These are phyloP conservation scores for Guaruba guarouba DNA, from an alignment of 2,113 vertebrate species.

Conservation along the genomic window DNA sequence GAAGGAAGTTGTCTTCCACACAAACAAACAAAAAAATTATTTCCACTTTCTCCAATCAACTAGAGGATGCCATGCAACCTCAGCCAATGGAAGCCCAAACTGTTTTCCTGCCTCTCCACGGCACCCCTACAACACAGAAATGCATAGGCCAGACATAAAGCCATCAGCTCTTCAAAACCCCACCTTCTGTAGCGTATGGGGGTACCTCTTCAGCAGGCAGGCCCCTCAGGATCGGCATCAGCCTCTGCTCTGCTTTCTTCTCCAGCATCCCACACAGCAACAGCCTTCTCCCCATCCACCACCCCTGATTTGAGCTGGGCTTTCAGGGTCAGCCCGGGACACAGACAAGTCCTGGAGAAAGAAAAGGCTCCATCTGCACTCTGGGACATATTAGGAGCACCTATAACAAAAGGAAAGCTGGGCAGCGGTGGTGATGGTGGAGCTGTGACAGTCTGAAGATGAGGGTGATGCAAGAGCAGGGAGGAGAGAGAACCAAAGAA, in stretches of 20 bases:
- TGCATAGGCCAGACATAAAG: fast-evolving
- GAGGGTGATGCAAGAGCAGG: not conserved
- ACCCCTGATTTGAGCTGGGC: not conserved
- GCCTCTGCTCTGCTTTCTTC: not conserved
- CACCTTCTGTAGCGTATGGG: fast-evolving
- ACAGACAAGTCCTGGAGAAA: not conserved
- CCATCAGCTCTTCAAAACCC: not conserved
- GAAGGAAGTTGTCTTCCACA: no score
- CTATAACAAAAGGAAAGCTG: not conserved
- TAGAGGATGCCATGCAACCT: not conserved
- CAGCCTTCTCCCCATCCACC: not conserved
- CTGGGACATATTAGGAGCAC: no score
- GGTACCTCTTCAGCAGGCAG: not conserved
- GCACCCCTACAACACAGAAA: not conserved
- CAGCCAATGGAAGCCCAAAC: not conserved
- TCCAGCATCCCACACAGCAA: not conserved
- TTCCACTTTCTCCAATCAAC: not conserved
- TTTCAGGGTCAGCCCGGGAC: not conserved
- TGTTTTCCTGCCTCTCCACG: not conserved
- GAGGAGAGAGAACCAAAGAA: not conserved
- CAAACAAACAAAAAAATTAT: no score
- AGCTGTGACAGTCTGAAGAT: not conserved
- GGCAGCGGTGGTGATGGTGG: fast-evolving
- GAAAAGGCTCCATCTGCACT: not conserved
- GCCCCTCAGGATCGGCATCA: not conserved